Evolutionary conservation across 2,797 vertebrate genomes (phyloP), one percentile per base, ranked within the genome.

Genomic region (Gephyroberyx darwinii): DNA sequence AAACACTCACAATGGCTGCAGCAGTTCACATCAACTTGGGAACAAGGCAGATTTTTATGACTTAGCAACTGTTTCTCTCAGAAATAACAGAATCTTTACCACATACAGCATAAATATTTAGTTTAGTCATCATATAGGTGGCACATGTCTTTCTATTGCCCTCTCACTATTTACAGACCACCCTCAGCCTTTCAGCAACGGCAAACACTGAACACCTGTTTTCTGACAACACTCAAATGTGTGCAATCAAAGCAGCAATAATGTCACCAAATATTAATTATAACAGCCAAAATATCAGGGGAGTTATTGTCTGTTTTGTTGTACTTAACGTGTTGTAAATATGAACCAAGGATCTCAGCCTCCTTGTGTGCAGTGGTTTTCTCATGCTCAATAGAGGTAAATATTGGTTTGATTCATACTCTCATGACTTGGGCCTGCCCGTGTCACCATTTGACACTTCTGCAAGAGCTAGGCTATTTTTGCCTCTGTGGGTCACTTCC

Each of bases 401-500:
- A 5, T 2, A 51, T 31, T 55, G 26, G 20, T 73, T 41, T 17
- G 19, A 61, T 50, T 65, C 48, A 26, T 50, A 45, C 53, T 39
- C 12, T 30, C 26, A 30, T 13, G n/a, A 41, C 13, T 43, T 22
- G 20, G 39, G 5, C 22, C 57, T 12, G 8, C 57, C 43, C 37
- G 47, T 53, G 20, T 50, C 8, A 47, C 52, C 22, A 14, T 69
- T 50, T 71, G 20, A 52, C 35, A 52, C 8, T 41, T 3, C 17
- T 39, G 55, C 26, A 30, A 57, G 55, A 22, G 8, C 50, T 12
- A 22, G 3, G 13, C 41, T 80, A 53, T 79, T 81, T 84, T 80
- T 72, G 16, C 1, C 37, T 53, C n/a, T 4, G 10, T 19, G 47
- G 50, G 63, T 57, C 2, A 2, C 56, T 69, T 70, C 52, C 61